Evolutionary conservation across 1,140 invertebrate genomes (phyloP), one percentile per base, ranked within the genome.

Genomic region (Agrypnia vestita): DNA sequence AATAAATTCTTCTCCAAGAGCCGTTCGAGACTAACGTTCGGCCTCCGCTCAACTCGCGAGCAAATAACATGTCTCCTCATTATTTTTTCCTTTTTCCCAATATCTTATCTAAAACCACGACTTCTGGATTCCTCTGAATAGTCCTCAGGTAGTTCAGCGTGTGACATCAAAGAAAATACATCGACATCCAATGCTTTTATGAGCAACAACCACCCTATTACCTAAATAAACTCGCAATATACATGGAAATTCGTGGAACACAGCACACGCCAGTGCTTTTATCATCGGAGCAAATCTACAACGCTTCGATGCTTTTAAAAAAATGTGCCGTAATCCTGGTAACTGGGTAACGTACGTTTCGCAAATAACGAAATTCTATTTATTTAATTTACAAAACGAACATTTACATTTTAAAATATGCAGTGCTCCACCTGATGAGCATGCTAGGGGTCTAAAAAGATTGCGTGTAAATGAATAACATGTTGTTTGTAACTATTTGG

Each of bases 161-260:
- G 62, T 73, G 77, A 82, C 81, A 82, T 82, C 81, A 82, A 82
- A 82, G 81, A 79, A 82, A 79, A 79, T 69, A 72, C 78, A 79
- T 79, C 78, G 71, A 72, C 76, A 67, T 78, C 71, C 53, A 49
- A 61, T 71, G 75, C 80, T 76, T 81, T 78, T 78, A 78, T 76
- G 73, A 53, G 43, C 47, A 55, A 47, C 62, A 61, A 51, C 56
- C 69, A 17, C 56, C 76, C 59, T 49, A 47, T 53, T 74, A 17
- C 76, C 78, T 82, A 82, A 82, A 82, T 79, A 82, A 82, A 82
- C 81, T 76, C 74, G 19, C 81, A 75, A 82, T 82, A 80, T 82
- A 80, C 78, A 80, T 82, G 81, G 78, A 80, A 80, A 82, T 82
- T 82, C 73, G 62, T n/a, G 19, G 11, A 74, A 74, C 25, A 74